A percentile compares a stretch with the other conserved stretches of the same genome.
These are phyloP conservation scores for Pongo abelii DNA, from an alignment of 2,113 vertebrate genomes.

Conservation along the genomic window DNA sequence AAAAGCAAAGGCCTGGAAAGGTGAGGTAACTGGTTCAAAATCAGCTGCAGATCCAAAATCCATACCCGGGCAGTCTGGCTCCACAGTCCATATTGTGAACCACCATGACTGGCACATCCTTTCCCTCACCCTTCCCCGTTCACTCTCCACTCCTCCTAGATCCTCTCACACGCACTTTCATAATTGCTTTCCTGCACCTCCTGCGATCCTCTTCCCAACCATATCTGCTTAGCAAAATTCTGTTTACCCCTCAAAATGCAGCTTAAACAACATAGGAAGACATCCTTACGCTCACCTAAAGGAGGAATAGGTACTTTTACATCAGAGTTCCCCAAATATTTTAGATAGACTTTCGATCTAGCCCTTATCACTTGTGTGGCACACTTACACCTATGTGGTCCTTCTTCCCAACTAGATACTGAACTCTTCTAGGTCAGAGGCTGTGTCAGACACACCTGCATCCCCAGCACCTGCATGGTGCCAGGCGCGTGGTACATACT, in stretches of 20 bases:
- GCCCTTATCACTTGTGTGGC: not conserved
- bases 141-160: not conserved
- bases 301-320: not conserved
- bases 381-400: not conserved
- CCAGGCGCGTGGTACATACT: too few relatives aligned
- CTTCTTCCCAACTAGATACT: not conserved
- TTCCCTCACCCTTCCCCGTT: not conserved
- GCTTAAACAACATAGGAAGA: not conserved
- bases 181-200: not conserved
- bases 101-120: not conserved
- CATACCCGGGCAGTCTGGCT: not conserved
- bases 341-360: not conserved
- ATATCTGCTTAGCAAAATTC: not conserved
- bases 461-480: not conserved
- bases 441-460: not conserved
- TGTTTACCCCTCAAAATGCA: not conserved
- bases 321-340: not conserved
- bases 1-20: not conserved
- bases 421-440: not conserved
- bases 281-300: not conserved
- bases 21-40: not conserved
- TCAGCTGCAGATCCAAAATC: not conserved
- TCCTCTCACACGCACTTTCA: not conserved
- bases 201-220: not conserved
- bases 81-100: not conserved